phyloP scores from a whole-genome alignment of 37 sponge, comb jelly and placozoan genomes.

The Chondrilla cf. caribensis region DNA sequence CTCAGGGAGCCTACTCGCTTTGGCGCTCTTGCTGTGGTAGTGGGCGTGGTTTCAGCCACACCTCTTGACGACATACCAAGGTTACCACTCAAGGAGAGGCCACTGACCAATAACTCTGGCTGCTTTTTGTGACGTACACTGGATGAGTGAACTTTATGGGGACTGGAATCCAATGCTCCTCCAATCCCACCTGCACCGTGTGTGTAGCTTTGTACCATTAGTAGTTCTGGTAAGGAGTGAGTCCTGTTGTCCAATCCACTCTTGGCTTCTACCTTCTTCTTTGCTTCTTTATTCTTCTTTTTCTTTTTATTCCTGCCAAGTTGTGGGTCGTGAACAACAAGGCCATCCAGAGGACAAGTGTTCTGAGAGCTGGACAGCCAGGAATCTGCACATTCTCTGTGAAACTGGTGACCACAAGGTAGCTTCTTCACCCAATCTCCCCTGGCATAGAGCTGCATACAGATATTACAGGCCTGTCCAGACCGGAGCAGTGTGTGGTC shows the following conservation, averaged over 20 bases:
- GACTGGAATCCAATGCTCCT: not conserved
- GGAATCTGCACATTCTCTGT: not conserved
- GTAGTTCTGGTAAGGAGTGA: not conserved
- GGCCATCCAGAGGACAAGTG: slow-evolving; percentile 2
- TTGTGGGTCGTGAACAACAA: not conserved
- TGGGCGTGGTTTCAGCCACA: too few species aligned
- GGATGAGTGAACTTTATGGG: not conserved
- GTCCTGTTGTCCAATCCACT: not conserved
- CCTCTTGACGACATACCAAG: not conserved
- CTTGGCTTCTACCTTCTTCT: not conserved
- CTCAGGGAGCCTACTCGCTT: too few species aligned
- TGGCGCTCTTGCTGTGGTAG: too few species aligned
- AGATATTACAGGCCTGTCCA: slow-evolving; percentile 46
- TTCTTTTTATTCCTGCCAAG: not conserved
- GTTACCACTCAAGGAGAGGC: not conserved
- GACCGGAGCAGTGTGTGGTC: slow-evolving; percentile 38
- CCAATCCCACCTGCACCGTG: not conserved
- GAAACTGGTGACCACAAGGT: slow-evolving; percentile 66
- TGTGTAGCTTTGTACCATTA: not conserved
- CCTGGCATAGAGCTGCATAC: slow-evolving; percentile 27
- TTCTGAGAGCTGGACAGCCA: not conserved
- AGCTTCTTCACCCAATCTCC: slow-evolving; percentile 78
- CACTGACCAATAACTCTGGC: not conserved
- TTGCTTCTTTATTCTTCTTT: not conserved
- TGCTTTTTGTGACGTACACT: not conserved